phyloP scores from a whole-genome alignment of 2,888 invertebrate species.

The Trissolcus japonicus region DNA sequence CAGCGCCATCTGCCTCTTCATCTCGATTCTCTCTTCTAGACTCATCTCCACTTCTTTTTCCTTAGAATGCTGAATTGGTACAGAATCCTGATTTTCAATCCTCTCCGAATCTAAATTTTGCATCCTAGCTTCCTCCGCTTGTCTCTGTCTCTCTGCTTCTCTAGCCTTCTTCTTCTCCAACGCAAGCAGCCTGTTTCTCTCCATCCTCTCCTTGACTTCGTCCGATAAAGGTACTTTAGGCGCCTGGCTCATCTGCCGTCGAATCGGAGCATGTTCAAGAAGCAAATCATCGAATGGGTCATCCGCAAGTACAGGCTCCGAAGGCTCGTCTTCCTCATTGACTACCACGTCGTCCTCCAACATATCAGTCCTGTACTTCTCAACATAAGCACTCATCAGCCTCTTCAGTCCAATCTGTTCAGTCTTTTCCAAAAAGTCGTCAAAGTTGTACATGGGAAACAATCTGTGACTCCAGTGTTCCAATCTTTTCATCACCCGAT shows the following conservation, averaged over 20 bases:
- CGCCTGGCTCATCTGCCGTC: conserved; percentile 13
- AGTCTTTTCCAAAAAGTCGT: conserved; percentile 86
- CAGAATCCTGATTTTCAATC: not conserved
- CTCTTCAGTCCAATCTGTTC: conserved; percentile 91
- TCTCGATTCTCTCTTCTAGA: conserved; percentile 82
- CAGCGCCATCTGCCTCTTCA: conserved; percentile 82
- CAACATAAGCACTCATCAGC: conserved; percentile 84
- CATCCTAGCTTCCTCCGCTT: not conserved
- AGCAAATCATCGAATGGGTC: conserved; percentile 16
- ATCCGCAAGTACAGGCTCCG: too few relatives aligned
- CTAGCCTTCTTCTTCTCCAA: conserved; percentile 81
- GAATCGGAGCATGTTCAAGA: conserved; percentile 4
- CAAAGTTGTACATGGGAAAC: conserved; percentile 92
- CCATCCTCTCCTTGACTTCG: conserved; percentile 83
- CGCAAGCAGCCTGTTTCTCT: conserved; percentile 82
- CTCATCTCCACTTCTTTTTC: conserved; percentile 10
- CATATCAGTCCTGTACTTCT: conserved; percentile 82
- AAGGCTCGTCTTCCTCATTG: conserved; percentile 54
- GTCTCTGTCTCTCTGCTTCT: conserved; percentile 11
- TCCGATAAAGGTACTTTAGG: conserved; percentile 75
- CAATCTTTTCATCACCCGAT: conserved; percentile 86
- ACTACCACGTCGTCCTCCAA: conserved; percentile 67
- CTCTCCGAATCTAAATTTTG: too few relatives aligned
- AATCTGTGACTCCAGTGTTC: conserved; percentile 97
- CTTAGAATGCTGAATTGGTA: not conserved